These are phyloP conservation scores for Ifrita kowaldi DNA, from an alignment of 2,113 vertebrate species.

Conservation along the genomic window DNA sequence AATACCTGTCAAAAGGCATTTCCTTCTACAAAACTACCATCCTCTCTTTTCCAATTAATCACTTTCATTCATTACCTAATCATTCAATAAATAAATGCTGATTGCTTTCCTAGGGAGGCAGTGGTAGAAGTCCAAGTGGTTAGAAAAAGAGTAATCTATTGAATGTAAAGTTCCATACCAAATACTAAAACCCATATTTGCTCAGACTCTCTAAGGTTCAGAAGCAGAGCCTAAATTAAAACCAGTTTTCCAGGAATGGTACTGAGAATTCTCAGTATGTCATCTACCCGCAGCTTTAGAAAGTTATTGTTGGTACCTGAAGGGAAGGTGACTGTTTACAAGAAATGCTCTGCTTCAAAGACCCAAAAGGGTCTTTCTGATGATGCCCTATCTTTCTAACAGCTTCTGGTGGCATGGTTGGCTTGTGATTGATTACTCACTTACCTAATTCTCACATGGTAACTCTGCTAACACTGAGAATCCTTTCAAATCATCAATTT, in stretches of 20 bases:
- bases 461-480: not conserved
- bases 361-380: not conserved
- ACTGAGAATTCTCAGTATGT: not conserved
- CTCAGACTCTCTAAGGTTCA: not conserved
- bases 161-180: not conserved
- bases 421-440: slow-evolving; percentile 19
- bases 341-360: slow-evolving; percentile 4
- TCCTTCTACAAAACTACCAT: not conserved
- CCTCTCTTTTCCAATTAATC: not conserved
- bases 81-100: not conserved
- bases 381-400: not conserved
- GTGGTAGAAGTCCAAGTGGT: not conserved
- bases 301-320: slow-evolving; percentile 7
- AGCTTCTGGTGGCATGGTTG: not conserved
- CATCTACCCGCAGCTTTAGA: not conserved
- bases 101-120: not conserved
- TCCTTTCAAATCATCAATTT: not conserved
- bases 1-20: slow-evolving; percentile 3
- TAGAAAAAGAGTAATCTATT: not conserved
- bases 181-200: not conserved
- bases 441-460: not conserved
- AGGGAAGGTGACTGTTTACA: slow-evolving; percentile 15
- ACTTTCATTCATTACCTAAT: not conserved
- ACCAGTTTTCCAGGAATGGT: not conserved
- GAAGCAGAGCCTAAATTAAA: not conserved